Conservation (phyloP, 2,797 vertebrate species). For the Chromis chromis region DNA sequence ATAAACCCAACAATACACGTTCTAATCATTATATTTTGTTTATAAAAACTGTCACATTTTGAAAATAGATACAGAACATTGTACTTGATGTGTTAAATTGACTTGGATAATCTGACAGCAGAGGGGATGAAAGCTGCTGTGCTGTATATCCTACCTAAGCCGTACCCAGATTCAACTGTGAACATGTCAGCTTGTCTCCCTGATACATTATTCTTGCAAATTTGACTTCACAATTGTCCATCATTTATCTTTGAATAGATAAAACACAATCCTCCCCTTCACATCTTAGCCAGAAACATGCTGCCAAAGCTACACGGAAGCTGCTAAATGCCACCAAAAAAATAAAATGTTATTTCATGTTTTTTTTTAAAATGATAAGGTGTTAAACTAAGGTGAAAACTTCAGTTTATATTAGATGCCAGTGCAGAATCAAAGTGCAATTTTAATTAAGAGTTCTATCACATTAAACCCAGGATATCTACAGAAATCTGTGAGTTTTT, state of each 20-base stretch:
- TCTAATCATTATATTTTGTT: neutral
- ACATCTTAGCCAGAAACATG: neutral
- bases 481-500: neutral
- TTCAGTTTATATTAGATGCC: neutral
- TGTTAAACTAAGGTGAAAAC: neutral
- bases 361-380: neutral
- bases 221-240: neutral
- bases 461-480: neutral
- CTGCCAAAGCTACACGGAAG: neutral
- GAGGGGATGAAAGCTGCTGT: conserved; percentile 13
- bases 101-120: conserved; percentile 40
- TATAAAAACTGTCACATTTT: conserved; percentile 11
- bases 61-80: conserved; percentile 3
- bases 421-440: neutral
- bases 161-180: conserved; percentile 12
- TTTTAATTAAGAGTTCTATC: no score
- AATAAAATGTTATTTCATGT: neutral
- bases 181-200: neutral
- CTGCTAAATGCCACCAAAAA: neutral
- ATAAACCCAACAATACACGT: neutral
- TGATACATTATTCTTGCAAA: neutral
- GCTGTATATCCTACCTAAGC: neutral
- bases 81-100: conserved; percentile 22
- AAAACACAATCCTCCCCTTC: neutral
- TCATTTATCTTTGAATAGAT: conserved; percentile 1